Base-by-base conservation (phyloP, 2,888 invertebrate species). In the Hirtodrosophila cameraria region DNA sequence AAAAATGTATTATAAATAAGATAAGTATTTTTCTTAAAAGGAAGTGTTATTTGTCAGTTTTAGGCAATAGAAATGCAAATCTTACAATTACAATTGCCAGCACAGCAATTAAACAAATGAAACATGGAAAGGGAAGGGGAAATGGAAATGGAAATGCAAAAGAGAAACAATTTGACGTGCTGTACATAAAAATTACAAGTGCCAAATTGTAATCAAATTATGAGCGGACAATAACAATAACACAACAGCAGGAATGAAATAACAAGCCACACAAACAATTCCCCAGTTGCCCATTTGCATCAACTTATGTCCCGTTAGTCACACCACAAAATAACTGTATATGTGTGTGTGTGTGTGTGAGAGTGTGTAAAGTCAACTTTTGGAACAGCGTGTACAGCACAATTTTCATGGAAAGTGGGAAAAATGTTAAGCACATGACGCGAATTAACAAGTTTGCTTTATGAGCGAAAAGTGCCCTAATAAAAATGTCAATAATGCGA, bases 401-500 rank as follows among this genome's bases (percentile, higher is more conserved):
- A 41, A 35, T 39, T 46, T 31, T 20, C n/a, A 43, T 1, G 6
- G 1, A 2, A n/a, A n/a, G 18, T 4, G 12, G 6, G 23, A 23
- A 3, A 28, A 16, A 31, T 45, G 46, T 15, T 31, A 28, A 42
- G 58, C 85, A 69, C 65, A 66, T 84, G 84, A 50, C 39, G 66
- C 52, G 63, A 81, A 81, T 81, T 77, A 79, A 85, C 82, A 78
- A 81, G 70, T 74, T 61, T 73, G 49, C 61, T 70, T 78, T 65
- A 80, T 55, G 59, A 52, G 57, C 62, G 48, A 61, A 68, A 60
- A 74, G 55, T 60, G 41, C 59, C 35, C 78, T 58, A 74, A 84
- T 84, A 77, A 84, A 84, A 81, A 66, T 74, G 74, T 74, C 85
- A 79, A 81, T 81, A 77, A 66, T 74, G 66, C 54, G 72, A 50